phyloP scores from a whole-genome alignment of 2,797 vertebrate species.

The Natrix natrix region DNA sequence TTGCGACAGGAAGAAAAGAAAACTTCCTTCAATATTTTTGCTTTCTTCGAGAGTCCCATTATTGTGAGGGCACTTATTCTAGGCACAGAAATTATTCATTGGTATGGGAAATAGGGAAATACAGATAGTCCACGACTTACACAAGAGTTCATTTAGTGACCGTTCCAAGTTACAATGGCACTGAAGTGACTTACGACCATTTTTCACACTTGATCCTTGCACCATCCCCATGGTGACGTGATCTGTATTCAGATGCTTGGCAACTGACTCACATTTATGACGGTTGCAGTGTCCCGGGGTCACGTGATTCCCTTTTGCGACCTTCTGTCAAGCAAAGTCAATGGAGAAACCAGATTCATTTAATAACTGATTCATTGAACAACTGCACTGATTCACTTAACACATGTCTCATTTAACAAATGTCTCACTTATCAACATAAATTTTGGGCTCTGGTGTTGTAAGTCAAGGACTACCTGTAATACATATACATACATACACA shows the following conservation, averaged over 20 bases:
- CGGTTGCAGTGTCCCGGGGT: not conserved
- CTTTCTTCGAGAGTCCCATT: not conserved
- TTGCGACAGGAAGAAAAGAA: not conserved
- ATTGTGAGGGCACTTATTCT: not conserved
- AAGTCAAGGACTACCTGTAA: no score
- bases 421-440: no score
- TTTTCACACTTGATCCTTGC: not conserved
- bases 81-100: not conserved
- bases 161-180: not conserved
- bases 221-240: not conserved
- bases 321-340: not conserved
- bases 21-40: not conserved
- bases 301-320: not conserved
- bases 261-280: not conserved
- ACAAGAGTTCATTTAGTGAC: not conserved
- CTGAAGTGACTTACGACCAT: not conserved
- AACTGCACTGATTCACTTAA: no score
- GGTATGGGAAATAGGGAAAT: not conserved
- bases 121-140: no score
- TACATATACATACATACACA: not conserved
- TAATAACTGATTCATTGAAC: no score
- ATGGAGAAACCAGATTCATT: no score
- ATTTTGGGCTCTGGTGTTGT: no score
- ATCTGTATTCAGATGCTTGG: not conserved
- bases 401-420: no score